These are phyloP conservation scores for Allochrocebus solatus DNA, from an alignment of 2,797 vertebrate species.

Conservation along the genomic window DNA sequence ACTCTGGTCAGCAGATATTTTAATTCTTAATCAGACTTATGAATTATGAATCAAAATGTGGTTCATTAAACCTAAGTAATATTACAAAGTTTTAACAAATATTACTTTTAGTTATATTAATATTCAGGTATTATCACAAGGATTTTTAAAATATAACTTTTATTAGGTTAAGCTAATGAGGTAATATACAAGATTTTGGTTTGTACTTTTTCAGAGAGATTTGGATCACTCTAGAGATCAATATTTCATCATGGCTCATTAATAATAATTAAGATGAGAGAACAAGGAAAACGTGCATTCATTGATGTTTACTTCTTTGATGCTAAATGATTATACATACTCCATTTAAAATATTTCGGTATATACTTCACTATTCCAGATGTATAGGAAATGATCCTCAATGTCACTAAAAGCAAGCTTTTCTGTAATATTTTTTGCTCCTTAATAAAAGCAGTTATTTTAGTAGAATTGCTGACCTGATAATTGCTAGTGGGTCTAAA, in stretches of 20 bases:
- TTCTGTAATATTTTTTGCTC: not conserved
- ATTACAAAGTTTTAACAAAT: not conserved
- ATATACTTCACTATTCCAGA: not conserved
- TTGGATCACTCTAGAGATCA: constrained; percentile 53
- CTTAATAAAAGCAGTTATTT: constrained; percentile 69
- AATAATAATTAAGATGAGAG: constrained; percentile 51
- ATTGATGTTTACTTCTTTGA: not conserved
- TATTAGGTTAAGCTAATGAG: not conserved
- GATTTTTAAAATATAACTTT: not conserved
- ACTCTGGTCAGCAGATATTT: constrained; percentile 20
- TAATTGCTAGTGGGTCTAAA: constrained; percentile 70
- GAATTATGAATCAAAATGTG: constrained; percentile 12
- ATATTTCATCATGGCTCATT: constrained; percentile 59
- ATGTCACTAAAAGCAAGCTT: constrained; percentile 38
- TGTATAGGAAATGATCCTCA: constrained; percentile 35
- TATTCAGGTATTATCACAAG: not conserved
- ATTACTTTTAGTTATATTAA: not conserved
- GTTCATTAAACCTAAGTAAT: not conserved
- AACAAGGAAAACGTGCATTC: constrained; percentile 22
- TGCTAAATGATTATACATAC: constrained; percentile 49
- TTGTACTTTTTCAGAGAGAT: constrained; percentile 28
- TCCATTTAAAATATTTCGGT: constrained; percentile 45
- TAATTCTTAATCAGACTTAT: constrained; percentile 24
- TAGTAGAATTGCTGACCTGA: constrained; percentile 59
- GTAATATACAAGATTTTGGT: not conserved